These are phyloP conservation scores for Philhelius pedissequus DNA, from an alignment of 2,888 invertebrate species.

Conservation along the genomic window DNA sequence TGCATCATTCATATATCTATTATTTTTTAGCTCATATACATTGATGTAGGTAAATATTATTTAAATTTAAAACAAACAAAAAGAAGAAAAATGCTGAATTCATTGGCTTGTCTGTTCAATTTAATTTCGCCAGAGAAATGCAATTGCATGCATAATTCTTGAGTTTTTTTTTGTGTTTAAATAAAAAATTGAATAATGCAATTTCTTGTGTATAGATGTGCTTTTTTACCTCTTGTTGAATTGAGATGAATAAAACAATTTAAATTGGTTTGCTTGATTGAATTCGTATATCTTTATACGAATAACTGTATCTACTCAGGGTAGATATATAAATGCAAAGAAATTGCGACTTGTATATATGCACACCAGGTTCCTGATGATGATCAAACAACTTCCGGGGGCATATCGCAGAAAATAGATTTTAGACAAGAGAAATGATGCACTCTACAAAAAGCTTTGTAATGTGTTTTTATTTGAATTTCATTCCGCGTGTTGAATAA, in stretches of 20 bases:
- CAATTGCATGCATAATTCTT: constrained; percentile 11
- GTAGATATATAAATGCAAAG: neutral
- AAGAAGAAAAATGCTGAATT: neutral
- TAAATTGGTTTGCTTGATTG: constrained; percentile 57
- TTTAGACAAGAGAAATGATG: neutral
- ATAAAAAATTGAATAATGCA: constrained; percentile 8
- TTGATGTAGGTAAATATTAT: too few relatives aligned
- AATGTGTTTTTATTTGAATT: neutral
- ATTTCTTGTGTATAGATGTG: neutral
- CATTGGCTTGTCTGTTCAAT: neutral
- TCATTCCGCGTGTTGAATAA: neutral
- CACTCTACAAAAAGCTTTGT: neutral
- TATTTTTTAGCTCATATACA: neutral
- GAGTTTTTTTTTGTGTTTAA: neutral
- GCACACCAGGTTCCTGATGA: neutral
- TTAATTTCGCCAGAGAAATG: constrained; percentile 10
- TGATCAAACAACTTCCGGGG: constrained; percentile 12
- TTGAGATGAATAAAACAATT: constrained; percentile 50
- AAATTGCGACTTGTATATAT: neutral
- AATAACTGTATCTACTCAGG: neutral
- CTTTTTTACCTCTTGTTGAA: constrained; percentile 24
- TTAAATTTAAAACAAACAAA: neutral
- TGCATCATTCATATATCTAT: neutral
- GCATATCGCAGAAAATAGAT: constrained; percentile 11
- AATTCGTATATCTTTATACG: constrained; percentile 9